Evolutionary conservation across 2,113 vertebrate genomes (phyloP).

Genomic region (Callospermophilus lateralis): DNA sequence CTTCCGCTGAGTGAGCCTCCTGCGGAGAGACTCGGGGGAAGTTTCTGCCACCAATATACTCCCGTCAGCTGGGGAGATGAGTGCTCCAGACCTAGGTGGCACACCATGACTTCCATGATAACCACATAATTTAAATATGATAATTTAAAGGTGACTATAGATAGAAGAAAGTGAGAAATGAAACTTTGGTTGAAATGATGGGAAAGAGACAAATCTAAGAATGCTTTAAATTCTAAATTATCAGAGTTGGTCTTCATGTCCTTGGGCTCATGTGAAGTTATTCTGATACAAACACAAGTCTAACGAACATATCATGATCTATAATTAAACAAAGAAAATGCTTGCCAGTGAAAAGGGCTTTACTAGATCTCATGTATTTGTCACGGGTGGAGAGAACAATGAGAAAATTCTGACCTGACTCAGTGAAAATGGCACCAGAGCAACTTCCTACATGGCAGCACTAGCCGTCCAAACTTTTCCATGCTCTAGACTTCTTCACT

Average conservation of each 20-base stretch:
- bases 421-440: not conserved
- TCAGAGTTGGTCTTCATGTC: not conserved
- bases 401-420: not conserved
- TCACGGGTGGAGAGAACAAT: not conserved
- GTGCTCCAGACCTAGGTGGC: too few species aligned
- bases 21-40: not conserved
- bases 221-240: constrained; percentile 13
- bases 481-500: not conserved
- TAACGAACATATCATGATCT: not conserved
- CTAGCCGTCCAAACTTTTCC: not conserved
- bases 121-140: not conserved
- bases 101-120: not conserved
- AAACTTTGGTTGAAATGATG: not conserved
- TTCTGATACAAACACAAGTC: not conserved
- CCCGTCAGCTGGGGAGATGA: not conserved
- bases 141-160: not conserved
- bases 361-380: not conserved
- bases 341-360: not conserved
- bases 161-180: not conserved
- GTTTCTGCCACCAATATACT: not conserved
- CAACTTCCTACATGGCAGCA: not conserved
- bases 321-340: constrained; percentile 11
- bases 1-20: not conserved
- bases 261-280: not conserved
- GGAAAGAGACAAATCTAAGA: not conserved